Conservation (phyloP, 2,113 vertebrate species). For the Osmerus mordax region DNA sequence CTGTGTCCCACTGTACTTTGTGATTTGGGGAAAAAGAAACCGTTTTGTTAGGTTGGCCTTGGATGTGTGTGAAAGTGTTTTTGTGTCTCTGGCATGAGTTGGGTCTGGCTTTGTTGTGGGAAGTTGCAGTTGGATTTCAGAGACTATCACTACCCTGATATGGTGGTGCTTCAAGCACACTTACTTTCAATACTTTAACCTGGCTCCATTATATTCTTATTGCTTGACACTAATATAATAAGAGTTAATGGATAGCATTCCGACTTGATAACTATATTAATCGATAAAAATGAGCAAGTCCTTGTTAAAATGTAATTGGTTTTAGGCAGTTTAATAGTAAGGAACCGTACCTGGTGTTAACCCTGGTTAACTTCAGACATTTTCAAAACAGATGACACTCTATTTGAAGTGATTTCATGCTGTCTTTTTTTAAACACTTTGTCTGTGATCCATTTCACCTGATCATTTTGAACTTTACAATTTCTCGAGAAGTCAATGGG, state of each 20-base stretch:
- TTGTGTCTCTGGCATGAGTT: slow-evolving; percentile 15
- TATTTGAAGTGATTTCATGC: slow-evolving; percentile 50
- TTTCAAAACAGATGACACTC: not conserved
- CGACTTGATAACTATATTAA: slow-evolving; percentile 29
- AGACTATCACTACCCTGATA: slow-evolving; percentile 45
- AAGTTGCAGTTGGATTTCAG: slow-evolving; percentile 16
- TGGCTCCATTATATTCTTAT: slow-evolving; percentile 25
- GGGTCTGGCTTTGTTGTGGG: slow-evolving; percentile 28
- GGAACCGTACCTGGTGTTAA: slow-evolving; percentile 2
- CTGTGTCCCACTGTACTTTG: no score
- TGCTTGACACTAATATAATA: slow-evolving; percentile 43
- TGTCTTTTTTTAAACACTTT: not conserved
- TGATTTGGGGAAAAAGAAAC: not conserved
- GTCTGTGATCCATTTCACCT: no score
- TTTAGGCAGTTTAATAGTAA: slow-evolving; percentile 15
- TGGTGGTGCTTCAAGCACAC: slow-evolving; percentile 58
- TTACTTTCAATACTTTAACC: slow-evolving; percentile 30
- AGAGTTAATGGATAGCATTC: slow-evolving; percentile 34
- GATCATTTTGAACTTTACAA: not conserved
- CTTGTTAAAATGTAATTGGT: slow-evolving; percentile 14
- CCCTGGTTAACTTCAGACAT: no score
- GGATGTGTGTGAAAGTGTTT: not conserved
- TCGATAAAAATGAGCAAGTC: slow-evolving; percentile 17
- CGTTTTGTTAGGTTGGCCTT: not conserved
- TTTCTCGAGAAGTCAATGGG: not conserved